Base-by-base conservation (phyloP, 2,113 vertebrate species). In the Cochlearius cochlearius region DNA sequence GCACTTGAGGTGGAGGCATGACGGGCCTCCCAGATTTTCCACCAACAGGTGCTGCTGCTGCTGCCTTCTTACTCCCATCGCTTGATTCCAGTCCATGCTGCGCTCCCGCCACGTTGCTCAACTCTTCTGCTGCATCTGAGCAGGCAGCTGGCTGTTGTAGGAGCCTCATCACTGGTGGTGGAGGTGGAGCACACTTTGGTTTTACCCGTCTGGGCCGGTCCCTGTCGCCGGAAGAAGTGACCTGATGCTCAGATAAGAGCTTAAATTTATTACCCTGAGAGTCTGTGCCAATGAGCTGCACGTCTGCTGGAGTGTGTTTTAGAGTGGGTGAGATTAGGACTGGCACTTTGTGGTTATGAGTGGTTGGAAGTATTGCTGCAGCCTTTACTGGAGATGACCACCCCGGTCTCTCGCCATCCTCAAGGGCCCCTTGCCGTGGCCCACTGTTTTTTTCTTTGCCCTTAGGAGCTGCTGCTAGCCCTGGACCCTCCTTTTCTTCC, bases 191-290 rank as follows among this genome's bases (percentile, higher is more conserved):
- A 89, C 99, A 99, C 97, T 99, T 99, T 98, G 99, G 99, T 97
- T 99, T 99, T 76, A 99, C 98, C 45, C 99, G 98, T 64, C 99
- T 98, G 56, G 99, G 99, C 91, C 99, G 98, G 98, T 99, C 99
- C 94, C 99, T 98, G 97, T 99, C 99, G 41, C 98, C 97, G 2
- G 98, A 98, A 94, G 98, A 93, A 81, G 98, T 94, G 96, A 97
- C 97, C 96, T 99, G 99, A 98, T 99, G 99, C 98, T 99, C 99
- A 25, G 99, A 99, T 88, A 99, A 98, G 97, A 99, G 99, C 98
- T 99, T 99, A 97, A 99, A 99, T 90, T 99, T 99, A 97, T 99
- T 99, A 98, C 99, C 99, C 98, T 99, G 99, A 98, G 99, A 99
- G 98, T 99, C 99, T 86, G 99, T 98, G 87, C 99, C 99, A 50